A percentile compares a stretch with the other conserved stretches of the same genome.
These are phyloP conservation scores for Himalopsyche kuldschensis DNA, from an alignment of 2,888 invertebrate species.

Conservation along the genomic window DNA sequence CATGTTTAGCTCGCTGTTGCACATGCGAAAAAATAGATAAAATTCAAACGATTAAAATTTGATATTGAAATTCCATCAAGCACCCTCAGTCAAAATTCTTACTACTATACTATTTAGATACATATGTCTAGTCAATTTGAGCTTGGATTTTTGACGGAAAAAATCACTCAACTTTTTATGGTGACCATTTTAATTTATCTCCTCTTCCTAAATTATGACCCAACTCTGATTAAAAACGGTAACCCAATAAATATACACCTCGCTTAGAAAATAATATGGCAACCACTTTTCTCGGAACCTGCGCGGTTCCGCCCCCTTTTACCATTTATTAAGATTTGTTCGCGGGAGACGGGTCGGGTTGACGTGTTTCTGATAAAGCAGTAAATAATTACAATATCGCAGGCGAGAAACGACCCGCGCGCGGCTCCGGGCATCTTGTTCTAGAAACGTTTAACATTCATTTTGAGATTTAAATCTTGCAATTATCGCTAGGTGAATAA, in stretches of 20 bases:
- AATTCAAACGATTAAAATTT: too few species aligned
- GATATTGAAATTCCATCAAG: too few species aligned
- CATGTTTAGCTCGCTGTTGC: too few species aligned
- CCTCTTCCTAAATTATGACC: not conserved
- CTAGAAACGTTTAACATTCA: not conserved
- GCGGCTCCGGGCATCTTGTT: not conserved
- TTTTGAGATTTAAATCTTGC: conserved; percentile 3
- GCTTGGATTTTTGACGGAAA: too few species aligned
- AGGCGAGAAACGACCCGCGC: conserved; percentile 18
- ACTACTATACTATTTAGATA: too few species aligned
- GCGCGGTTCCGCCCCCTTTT: conserved; percentile 16
- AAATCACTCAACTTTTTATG: too few species aligned
- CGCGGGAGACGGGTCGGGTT: conserved; percentile 8
- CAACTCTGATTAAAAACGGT: not conserved
- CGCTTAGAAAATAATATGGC: not conserved
- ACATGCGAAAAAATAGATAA: too few species aligned
- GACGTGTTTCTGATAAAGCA: conserved; percentile 19
- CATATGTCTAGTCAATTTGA: too few species aligned
- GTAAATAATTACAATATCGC: conserved; percentile 25
- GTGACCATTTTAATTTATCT: too few species aligned
- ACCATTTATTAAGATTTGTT: conserved; percentile 29
- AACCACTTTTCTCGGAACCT: not conserved
- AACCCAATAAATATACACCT: not conserved
- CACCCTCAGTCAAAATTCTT: too few species aligned
- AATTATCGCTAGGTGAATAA: not conserved